phyloP scores from a whole-genome alignment of 2,797 vertebrate genomes.

The Hipposideros larvatus region DNA sequence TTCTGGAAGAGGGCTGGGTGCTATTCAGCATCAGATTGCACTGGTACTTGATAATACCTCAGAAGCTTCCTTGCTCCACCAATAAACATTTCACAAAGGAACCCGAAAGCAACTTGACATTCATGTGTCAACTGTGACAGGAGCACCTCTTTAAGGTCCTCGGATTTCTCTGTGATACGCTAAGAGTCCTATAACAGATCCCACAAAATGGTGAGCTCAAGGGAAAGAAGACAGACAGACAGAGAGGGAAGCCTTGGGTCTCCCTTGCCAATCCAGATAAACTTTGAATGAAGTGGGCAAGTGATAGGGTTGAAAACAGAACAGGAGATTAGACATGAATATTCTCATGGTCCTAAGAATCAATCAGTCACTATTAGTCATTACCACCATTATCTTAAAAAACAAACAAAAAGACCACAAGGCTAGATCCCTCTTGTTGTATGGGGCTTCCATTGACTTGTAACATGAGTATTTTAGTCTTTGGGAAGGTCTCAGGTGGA shows the following conservation, averaged over 20 bases:
- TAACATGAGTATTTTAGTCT: not conserved
- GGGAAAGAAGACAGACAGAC: not conserved
- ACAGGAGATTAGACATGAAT: not conserved
- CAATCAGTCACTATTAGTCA: not conserved
- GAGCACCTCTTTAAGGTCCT: not conserved
- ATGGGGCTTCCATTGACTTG: not conserved
- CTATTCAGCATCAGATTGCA: not conserved
- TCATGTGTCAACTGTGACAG: not conserved
- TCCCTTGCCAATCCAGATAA: not conserved
- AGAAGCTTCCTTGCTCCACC: constrained; percentile 24
- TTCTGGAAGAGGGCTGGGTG: not conserved
- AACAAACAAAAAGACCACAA: not conserved
- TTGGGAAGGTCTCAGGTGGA: not conserved
- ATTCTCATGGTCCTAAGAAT: not conserved
- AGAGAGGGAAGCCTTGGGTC: not conserved
- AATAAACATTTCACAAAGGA: not conserved
- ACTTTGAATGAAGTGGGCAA: constrained; percentile 12
- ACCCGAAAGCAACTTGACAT: not conserved
- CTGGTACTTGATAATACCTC: not conserved
- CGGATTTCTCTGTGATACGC: not conserved
- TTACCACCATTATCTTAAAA: not conserved
- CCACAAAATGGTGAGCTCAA: not conserved
- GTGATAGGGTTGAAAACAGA: not conserved
- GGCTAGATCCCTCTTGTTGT: not conserved
- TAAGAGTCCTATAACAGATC: not conserved